phyloP scores from a whole-genome alignment of 92 coral and sea anemone genomes.

The Zoanthus gigantus region DNA sequence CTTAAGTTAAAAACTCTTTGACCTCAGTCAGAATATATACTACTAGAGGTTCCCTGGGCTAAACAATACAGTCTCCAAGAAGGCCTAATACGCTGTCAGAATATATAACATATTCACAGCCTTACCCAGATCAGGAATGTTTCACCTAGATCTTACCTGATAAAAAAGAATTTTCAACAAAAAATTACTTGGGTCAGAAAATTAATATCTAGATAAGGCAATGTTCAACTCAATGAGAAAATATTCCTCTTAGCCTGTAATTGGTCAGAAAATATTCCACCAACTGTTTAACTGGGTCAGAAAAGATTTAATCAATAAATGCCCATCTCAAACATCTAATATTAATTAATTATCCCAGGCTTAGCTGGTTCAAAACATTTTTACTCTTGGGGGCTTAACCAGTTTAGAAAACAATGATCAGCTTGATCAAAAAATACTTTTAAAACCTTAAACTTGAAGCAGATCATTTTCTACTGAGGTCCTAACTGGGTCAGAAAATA shows the following conservation, averaged over 20 bases:
- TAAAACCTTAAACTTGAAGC: too few relatives aligned
- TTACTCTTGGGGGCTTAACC: too few relatives aligned
- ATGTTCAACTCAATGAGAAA: too few relatives aligned
- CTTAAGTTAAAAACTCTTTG: too few relatives aligned
- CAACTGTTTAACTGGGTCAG: neutral
- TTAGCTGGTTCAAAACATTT: neutral
- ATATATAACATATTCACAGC: neutral
- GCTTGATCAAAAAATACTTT: neutral
- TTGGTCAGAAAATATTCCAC: neutral
- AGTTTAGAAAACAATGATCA: too few relatives aligned
- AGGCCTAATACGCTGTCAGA: neutral
- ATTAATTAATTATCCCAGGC: too few relatives aligned
- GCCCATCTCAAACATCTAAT: neutral
- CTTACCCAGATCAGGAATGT: neutral
- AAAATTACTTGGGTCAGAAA: neutral
- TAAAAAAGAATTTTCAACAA: neutral
- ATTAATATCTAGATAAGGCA: neutral
- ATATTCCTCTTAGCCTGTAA: neutral
- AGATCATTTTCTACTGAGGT: too few relatives aligned
- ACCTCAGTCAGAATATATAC: too few relatives aligned
- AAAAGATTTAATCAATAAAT: neutral
- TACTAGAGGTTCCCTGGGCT: too few relatives aligned
- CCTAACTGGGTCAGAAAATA: too few relatives aligned
- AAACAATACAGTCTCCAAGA: neutral
- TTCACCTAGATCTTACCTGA: neutral